Evolutionary conservation across 2,113 vertebrate genomes (phyloP).

Genomic region (Abramis brama): DNA sequence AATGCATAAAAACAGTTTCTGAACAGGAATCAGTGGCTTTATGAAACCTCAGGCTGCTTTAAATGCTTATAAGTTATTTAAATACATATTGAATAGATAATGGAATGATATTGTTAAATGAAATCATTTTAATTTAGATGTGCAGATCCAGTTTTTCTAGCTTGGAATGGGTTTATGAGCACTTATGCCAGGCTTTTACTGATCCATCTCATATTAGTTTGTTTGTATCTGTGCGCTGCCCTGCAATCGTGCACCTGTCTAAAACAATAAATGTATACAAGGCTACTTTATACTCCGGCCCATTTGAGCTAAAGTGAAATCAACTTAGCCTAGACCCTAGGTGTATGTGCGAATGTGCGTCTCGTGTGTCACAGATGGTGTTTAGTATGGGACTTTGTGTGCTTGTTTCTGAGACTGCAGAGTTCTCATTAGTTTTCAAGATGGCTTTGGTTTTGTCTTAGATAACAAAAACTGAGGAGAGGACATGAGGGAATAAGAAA

Average conservation of each 20-base stretch:
- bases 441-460: conserved; percentile 63
- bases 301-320: conserved; percentile 63
- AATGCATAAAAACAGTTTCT: conserved; percentile 55
- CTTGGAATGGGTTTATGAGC: conserved; percentile 29
- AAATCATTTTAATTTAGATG: background rate
- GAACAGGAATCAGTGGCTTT: conserved; percentile 63
- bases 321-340: conserved; percentile 46
- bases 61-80: background rate
- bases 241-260: conserved; percentile 68
- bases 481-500: conserved; percentile 45
- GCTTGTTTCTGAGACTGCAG: conserved; percentile 38
- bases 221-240: conserved; percentile 66
- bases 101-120: background rate
- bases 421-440: conserved; percentile 61
- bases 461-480: conserved; percentile 40
- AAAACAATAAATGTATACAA: conserved; percentile 74
- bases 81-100: background rate
- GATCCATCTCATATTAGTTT: conserved; percentile 67
- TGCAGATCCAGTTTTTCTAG: background rate
- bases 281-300: conserved; percentile 68
- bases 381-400: conserved; percentile 46
- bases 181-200: conserved; percentile 58
- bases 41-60: conserved; percentile 45
- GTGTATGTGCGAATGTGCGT: conserved; percentile 38
- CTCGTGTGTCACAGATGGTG: conserved; percentile 29